Evolutionary conservation across 2,888 invertebrate species (phyloP), one percentile per base, ranked within the genome.

Genomic region (Leptopilina syphax): DNA sequence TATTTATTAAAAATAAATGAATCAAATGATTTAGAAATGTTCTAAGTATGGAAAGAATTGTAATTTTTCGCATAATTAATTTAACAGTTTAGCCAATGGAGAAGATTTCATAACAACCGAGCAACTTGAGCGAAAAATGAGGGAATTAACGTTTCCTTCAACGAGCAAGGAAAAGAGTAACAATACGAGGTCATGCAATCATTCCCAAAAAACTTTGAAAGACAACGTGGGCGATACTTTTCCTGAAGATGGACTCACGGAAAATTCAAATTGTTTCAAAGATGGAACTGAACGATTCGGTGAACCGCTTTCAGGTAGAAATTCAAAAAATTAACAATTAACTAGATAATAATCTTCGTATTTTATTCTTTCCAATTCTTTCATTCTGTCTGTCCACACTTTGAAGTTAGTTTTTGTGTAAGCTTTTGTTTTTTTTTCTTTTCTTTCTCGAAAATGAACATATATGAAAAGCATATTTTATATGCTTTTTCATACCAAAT

Each of bases 21-120:
- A 18, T 18, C 18, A 18, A 18, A 18, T 18, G 18, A 18, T 18
- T 18, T 18, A 18, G 18, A 18, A 18, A 18, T 18, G 18, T 18
- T 18, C 18, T 0, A 18, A 18, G 18, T 0, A 18, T 18, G 54
- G 24, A 24, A 34, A 67, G 3, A 68, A 68, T 44, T 57, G 27
- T 3, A 57, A 65, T 65, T 50, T 24, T 57, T 65, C 4, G 24
- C 9, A 73, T 60, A 6, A 77, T 27, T 44, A 47, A 47, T 77
- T 66, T 81, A 84, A 44, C 84, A 97, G 97, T 89, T 92, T 97
- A 70, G 96, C 97, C 2, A 97, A 97, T 92, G 97, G 96, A 44
- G 96, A 96, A 88, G 96, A 97, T 87, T 97, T 96, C 87, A 97
- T 97, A 81, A 97, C 97, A 50, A 96, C 96, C 13, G 95, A 95